Percentiles rank a stretch among this genome's conserved stretches.
Evolutionary conservation across 2,113 vertebrate species (phyloP).

Genomic region (Suncus etruscus): DNA sequence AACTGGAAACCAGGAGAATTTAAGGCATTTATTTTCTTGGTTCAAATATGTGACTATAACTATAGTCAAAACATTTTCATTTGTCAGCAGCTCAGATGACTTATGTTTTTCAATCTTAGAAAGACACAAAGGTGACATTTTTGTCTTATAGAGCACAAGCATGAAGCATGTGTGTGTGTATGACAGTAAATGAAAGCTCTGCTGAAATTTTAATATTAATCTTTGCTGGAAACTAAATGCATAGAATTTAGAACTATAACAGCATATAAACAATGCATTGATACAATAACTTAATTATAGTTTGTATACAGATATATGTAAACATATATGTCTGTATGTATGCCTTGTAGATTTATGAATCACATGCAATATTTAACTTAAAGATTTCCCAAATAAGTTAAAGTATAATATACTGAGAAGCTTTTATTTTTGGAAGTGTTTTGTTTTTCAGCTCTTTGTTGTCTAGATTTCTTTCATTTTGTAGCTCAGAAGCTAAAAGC

Average conservation of each 20-base stretch:
- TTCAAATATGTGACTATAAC: constrained; percentile 30
- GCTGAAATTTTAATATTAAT: constrained; percentile 32
- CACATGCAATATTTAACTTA: constrained; percentile 14
- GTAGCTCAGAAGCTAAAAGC: neutral
- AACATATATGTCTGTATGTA: neutral
- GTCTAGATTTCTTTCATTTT: constrained; percentile 18
- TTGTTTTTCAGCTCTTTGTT: constrained; percentile 34
- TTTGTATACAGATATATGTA: neutral
- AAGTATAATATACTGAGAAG: neutral
- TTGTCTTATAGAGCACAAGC: neutral
- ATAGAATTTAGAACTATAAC: neutral
- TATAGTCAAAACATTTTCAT: constrained; percentile 52
- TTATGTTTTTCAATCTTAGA: constrained; percentile 18
- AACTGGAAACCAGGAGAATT: constrained; percentile 54
- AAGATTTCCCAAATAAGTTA: constrained; percentile 42
- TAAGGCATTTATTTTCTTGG: constrained; percentile 53
- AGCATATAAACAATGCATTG: neutral
- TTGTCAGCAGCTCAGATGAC: constrained; percentile 52
- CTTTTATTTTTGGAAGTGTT: neutral
- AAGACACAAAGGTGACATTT: constrained; percentile 39
- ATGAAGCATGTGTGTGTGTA: neutral
- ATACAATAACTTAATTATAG: neutral
- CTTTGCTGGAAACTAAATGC: constrained; percentile 48
- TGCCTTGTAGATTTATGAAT: constrained; percentile 1
- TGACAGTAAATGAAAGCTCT: neutral